phyloP scores from a whole-genome alignment of 2,888 invertebrate genomes.

The Gymnosoma rotundatum region DNA sequence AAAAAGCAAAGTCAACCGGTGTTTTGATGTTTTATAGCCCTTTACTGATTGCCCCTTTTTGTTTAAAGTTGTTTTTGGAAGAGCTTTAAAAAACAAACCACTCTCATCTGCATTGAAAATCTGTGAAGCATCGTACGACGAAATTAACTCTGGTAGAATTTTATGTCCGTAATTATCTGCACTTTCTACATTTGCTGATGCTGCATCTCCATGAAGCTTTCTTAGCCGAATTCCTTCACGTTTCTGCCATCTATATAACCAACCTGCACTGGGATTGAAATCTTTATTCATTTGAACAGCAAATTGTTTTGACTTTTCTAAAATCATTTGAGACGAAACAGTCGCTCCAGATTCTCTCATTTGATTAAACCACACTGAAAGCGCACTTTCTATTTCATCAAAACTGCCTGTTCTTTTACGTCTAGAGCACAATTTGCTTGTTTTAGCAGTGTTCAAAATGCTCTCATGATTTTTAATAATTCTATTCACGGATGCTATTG shows the following conservation, averaged over 20 bases:
- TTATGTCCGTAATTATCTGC: background rate
- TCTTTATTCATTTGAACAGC: background rate
- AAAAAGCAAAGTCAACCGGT: background rate
- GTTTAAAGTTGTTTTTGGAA: too few species aligned
- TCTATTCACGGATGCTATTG: too few species aligned
- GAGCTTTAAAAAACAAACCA: background rate
- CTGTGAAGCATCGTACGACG: background rate
- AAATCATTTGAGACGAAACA: slow-evolving; percentile 8
- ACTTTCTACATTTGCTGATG: background rate
- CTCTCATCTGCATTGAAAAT: slow-evolving; percentile 26
- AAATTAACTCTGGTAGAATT: background rate
- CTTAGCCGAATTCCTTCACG: slow-evolving; percentile 6
- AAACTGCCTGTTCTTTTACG: background rate
- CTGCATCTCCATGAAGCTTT: background rate
- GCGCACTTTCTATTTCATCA: background rate
- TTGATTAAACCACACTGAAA: slow-evolving; percentile 10
- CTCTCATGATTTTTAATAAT: background rate
- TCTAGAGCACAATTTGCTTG: background rate
- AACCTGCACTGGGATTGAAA: background rate
- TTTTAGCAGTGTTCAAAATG: background rate
- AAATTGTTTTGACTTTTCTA: slow-evolving; percentile 17
- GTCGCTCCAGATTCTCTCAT: slow-evolving; percentile 5
- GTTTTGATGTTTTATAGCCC: background rate
- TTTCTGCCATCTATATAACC: slow-evolving; percentile 6
- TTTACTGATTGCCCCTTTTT: background rate